Evolutionary conservation across 1,140 invertebrate species (phyloP), one percentile per base, ranked within the genome.

Genomic region (Orussus abietinus): DNA sequence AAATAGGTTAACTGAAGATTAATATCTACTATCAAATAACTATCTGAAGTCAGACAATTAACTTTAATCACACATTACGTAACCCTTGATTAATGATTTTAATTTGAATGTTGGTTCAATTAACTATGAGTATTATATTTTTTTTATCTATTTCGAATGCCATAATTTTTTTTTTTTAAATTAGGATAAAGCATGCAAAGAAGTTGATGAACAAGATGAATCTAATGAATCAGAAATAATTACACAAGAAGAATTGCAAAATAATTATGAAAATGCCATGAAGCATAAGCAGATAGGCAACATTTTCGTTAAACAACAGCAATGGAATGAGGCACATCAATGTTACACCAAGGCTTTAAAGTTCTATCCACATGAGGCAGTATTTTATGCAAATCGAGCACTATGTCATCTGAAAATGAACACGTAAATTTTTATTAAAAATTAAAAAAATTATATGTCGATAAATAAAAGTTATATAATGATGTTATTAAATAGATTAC

Each of bases 301-400:
- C 72, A 72, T 72, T 47, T 85, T 78, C 66, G 90, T 94, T 5
- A 86, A 90, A 57, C 64, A 79, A 25, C 78, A 83, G 46, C 80
- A 88, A 49, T 93, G 86, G 80, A 75, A 81, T 18, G 78, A 84
- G 50, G 92, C 92, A 0, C 84, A 94, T 48, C 66, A 81, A 6
- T 83, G 82, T 48, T 96, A 96, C 59, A 85, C 80, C 15, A 69
- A 81, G 56, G 92, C 90, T 7, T 86, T 94, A 30, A 75, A 81
- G 43, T 66, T 81, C 25, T 86, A 89, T 62, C 78, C 84, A 5
- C 76, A 81, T 43, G 91, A 95, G 72, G 80, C 90, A 5, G 76
- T 90, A 5, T 86, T 88, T 57, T 90, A 81, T 62, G 88, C 89
- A 5, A 96, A 96, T 72, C 75, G 93, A 57, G 92, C 89, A 5